Base-by-base conservation (phyloP, 2,113 vertebrate species). In the Eolophus roseicapilla region DNA sequence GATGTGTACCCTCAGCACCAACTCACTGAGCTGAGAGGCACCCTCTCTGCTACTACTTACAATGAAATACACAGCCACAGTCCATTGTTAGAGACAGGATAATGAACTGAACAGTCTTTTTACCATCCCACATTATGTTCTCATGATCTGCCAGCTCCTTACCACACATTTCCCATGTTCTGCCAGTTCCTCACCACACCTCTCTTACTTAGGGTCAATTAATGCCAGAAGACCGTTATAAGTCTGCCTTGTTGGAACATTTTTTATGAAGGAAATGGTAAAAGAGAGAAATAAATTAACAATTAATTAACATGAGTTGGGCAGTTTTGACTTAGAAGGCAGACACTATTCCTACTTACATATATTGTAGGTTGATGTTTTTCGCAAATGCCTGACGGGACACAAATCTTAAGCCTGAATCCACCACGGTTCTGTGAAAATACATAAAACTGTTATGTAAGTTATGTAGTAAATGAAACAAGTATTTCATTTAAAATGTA, bases 361-460 rank as follows among this genome's bases (percentile, higher is more conserved):
- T 98, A 91, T 99, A 99, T 82, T 99, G 99, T 70, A 99, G 97
- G 77, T 99, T 99, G 92, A 96, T 59, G 35, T 99, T 99, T 98
- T 98, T 99, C 89, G 98, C 97, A 98, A 99, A 99, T 50, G 99
- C 99, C 85, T 98, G 98, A 92, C 97, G 98, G 44, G 99, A 99
- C 64, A 99, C 98, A 41, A 98, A 99, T 63, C 97, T 99, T 92
- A 99, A 98, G 88, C 98, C 98, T 37, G 99, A 99, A 97, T 99
- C 99, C 96, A 99, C 99, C 96, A 99, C 98, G 3, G 99, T 99
- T 97, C 99, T 99, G 95, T 88, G 63, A 97, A 95, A 89, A 91
- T 21, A 96, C 43, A 75, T 47, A 53, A 85, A 84, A 43, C 8
- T 17, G 5, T 97, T 90, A 97, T 59, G 33, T 20, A 57, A 21